These are phyloP conservation scores for Luehdorfia chinensis DNA, from an alignment of 1,140 invertebrate species.

Conservation along the genomic window DNA sequence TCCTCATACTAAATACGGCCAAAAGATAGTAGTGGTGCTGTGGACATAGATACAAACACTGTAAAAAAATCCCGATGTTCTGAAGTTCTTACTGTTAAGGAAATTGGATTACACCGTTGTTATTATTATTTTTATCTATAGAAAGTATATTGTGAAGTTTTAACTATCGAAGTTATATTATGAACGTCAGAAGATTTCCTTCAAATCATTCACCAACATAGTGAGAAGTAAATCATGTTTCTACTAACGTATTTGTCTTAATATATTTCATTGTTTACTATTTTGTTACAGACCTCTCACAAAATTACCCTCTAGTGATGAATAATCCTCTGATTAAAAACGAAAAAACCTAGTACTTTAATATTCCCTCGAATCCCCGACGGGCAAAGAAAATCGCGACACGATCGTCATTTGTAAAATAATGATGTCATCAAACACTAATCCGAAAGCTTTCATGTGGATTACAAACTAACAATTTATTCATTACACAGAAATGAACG, in stretches of 20 bases:
- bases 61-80: too few species aligned
- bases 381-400: conserved; percentile 59
- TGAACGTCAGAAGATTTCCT: too few species aligned
- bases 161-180: too few species aligned
- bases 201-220: too few species aligned
- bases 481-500: not conserved
- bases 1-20: too few species aligned
- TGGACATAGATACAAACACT: too few species aligned
- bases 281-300: conserved; percentile 26
- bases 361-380: conserved; percentile 32
- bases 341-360: conserved; percentile 39
- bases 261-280: not conserved
- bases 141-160: too few species aligned
- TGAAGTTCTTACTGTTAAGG: too few species aligned
- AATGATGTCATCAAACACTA: conserved; percentile 77
- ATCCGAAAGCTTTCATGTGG: conserved; percentile 75
- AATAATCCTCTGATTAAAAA: conserved; percentile 53
- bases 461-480: conserved; percentile 43
- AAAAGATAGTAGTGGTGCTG: too few species aligned
- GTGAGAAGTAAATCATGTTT: not conserved
- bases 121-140: too few species aligned
- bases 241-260: not conserved
- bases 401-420: conserved; percentile 70
- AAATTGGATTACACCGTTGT: too few species aligned
- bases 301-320: conserved; percentile 51